Base-by-base conservation (phyloP, 1,140 invertebrate species). In the Rhagoletis zephyria region DNA sequence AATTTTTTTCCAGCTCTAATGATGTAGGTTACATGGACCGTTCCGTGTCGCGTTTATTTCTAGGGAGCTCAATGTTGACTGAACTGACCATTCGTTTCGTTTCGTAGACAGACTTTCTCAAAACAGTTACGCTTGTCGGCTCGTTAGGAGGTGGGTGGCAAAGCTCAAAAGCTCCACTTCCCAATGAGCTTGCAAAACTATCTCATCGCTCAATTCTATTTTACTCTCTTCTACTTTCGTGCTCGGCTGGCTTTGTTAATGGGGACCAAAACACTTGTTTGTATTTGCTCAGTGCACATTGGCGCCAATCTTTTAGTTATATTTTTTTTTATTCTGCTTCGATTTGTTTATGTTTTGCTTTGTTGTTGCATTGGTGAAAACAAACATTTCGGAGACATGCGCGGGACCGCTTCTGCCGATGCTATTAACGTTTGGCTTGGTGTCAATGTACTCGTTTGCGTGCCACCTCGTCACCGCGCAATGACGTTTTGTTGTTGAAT, bases 361-460 rank as follows among this genome's bases (percentile, higher is more conserved):
- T 81, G 74, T 81, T 81, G 48, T 81, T 81, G n/a, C 48, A 30
- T 81, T 81, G 74, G 45, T 81, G 74, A 51, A 19, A 81, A 81
- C 74, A 81, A 81, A 81, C 74, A 81, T 1, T 81, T 56, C 56
- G 0, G 16, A n/a, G 0, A 9, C 74, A 81, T 81, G 74, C 74
- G 74, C 74, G 16, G 14, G 14, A 48, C 14, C 45, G 48, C n/a
- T 59, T 56, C 56, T 48, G 19, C 51, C 48, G n/a, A 51, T 81
- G 7, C 48, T 14, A 16, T 48, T 51, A 42, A 16, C 70, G 10
- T 4, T 48, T 2, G 40, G 70, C 14, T 56, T 51, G 74, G 48
- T 56, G 74, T 81, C 74, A 81, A 81, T 81, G 74, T 48, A 81
- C 74, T 81, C 74, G 74, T 81, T 81, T 56, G 74, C 74, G 74